Conservation (phyloP, 2,113 vertebrate genomes). For the Orycteropus afer region DNA sequence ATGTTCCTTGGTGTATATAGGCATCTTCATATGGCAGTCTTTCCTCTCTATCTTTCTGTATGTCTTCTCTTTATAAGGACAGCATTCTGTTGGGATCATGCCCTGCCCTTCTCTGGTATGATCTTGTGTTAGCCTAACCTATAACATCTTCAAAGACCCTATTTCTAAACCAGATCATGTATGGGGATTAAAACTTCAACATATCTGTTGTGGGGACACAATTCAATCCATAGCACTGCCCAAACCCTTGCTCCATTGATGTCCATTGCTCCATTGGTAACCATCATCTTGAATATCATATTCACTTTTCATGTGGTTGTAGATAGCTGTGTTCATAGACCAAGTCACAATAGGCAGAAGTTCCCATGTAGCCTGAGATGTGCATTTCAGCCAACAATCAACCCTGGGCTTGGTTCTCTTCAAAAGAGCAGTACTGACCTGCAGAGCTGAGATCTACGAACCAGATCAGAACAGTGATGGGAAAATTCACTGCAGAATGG, state of each 20-base stretch:
- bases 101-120: background rate
- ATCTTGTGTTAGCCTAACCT: background rate
- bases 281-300: background rate
- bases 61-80: background rate
- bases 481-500: background rate
- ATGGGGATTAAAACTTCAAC: background rate
- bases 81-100: too few species aligned
- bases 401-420: background rate
- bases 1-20: background rate
- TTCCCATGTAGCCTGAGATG: background rate
- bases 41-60: background rate
- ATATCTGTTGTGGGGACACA: background rate
- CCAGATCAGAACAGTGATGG: background rate
- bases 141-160: background rate
- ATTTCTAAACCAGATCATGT: background rate
- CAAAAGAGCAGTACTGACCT: background rate
- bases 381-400: background rate
- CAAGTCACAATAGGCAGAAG: background rate
- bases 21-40: background rate
- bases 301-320: background rate
- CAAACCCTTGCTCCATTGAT: background rate
- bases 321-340: background rate
- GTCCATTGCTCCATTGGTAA: background rate
- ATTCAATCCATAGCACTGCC: background rate
- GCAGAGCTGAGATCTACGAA: background rate